Base-by-base conservation (phyloP, 2,888 invertebrate genomes). In the Pandemis cinnamomeana region DNA sequence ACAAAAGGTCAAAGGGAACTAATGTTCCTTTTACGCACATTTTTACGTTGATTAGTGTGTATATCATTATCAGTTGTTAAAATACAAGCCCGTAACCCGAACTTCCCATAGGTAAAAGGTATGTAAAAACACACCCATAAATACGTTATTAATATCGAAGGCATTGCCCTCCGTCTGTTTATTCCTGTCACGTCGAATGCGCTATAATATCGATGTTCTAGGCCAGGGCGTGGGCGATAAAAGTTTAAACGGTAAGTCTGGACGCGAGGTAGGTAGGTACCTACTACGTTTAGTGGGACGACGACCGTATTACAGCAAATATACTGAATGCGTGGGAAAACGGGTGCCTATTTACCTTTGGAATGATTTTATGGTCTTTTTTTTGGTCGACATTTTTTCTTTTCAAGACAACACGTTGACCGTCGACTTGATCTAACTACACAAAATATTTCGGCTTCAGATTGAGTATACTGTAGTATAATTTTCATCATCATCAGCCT, bases 221-320 rank as follows among this genome's bases (percentile, higher is more conserved):
- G 75, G 76, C 71, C 76, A 75, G 58, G 27, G 74, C 72, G 78
- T 78, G 77, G 78, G 78, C 67, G 77, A 55, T 71, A 73, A 67
- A 64, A 64, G 55, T 75, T 69, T 72, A 70, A 70, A 66, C 15
- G 46, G 48, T 48, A 48, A 8, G 64, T 64, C 62, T 41, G 62
- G 42, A 44, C 62, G 53, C 72, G 72, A 11, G 13, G 20, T n/a
- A 13, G 27, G 27, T 36, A 36, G 27, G 27, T 36, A 36, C 27
- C 27, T 36, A 11, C 11, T 68, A 67, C 71, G 67, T 66, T 68
- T 71, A 68, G 71, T 77, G 53, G 74, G 66, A 62, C 77, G 75
- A 75, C 64, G 76, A 62, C 72, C 72, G 60, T 71, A 51, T 67
- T 64, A 69, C 71, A 66, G 60, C 66, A 62, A 58, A 61, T 61